Evolutionary conservation across 2,113 vertebrate species (phyloP).

Genomic region (Hemichromis elongatus): DNA sequence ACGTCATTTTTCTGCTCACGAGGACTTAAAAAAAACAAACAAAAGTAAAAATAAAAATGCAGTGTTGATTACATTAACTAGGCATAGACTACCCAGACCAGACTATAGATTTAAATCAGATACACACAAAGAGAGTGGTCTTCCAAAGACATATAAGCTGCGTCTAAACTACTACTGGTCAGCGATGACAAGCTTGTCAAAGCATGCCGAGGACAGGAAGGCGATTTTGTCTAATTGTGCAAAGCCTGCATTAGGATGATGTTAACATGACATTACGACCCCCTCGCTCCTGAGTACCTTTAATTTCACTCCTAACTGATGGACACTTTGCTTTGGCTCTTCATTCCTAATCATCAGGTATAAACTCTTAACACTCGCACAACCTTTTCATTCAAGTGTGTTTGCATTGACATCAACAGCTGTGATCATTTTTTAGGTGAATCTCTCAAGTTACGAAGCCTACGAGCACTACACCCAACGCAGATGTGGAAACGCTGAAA

Average conservation of each 20-base stretch:
- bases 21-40: background rate
- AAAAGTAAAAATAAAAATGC: background rate
- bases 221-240: background rate
- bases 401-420: background rate
- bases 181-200: background rate
- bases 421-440: background rate
- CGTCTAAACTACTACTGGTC: background rate
- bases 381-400: background rate
- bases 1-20: background rate
- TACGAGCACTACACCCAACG: background rate
- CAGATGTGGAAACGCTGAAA: background rate
- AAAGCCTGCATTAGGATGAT: background rate
- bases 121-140: background rate
- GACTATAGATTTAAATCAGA: background rate
- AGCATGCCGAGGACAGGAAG: background rate
- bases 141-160: background rate
- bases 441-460: background rate
- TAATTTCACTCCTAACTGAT: background rate
- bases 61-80: background rate
- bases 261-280: background rate
- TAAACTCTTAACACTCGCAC: background rate
- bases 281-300: background rate
- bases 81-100: background rate
- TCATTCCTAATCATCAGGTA: background rate
- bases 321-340: background rate